Conservation (phyloP, 2,113 vertebrate genomes). For the Podarcis raffonei region DNA sequence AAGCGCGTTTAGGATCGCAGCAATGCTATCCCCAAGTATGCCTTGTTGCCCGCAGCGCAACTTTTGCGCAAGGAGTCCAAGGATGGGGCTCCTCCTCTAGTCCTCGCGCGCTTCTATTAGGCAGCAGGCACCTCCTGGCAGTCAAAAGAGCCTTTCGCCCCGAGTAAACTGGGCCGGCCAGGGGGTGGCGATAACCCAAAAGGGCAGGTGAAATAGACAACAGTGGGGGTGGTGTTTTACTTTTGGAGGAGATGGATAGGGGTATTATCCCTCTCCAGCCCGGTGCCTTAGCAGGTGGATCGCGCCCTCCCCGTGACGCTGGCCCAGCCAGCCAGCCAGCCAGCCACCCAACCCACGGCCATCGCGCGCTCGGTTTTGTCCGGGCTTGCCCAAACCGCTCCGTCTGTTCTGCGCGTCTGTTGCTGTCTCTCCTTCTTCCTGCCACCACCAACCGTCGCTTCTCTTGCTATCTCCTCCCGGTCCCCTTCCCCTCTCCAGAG, state of each 20-base stretch:
- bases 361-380: neutral
- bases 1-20: no score
- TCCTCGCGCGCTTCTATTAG: no score
- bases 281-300: conserved; percentile 30
- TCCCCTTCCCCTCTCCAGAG: conserved; percentile 73
- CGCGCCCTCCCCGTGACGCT: neutral
- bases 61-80: neutral
- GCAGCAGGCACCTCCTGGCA: neutral
- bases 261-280: neutral
- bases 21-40: neutral
- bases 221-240: neutral
- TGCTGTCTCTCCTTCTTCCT: neutral
- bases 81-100: neutral
- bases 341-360: neutral
- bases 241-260: no score
- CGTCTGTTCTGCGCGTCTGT: neutral
- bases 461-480: neutral
- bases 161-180: no score
- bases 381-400: neutral
- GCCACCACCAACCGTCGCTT: neutral
- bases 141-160: neutral
- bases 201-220: neutral
- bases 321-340: neutral
- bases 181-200: neutral
- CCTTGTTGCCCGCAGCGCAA: neutral